Evolutionary conservation across 1,140 invertebrate species (phyloP), one percentile per base, ranked within the genome.

Genomic region (Drosophila rufa): DNA sequence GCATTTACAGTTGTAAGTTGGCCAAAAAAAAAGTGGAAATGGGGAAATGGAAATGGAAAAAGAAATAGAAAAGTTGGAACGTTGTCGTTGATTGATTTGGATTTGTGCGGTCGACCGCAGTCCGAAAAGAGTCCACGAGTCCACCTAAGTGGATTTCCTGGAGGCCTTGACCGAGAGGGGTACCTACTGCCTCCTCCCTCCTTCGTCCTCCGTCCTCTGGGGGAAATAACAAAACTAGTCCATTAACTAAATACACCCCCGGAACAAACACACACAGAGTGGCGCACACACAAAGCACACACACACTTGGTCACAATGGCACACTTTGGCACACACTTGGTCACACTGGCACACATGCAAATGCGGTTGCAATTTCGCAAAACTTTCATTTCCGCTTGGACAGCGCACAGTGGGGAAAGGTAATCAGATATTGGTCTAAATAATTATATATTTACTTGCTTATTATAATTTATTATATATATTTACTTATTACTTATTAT

Each of bases 311-410:
- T 17, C 22, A 47, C 19, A 7, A 22, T 22, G 14, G 56, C 61
- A 56, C 58, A 71, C 66, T 25, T 25, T 15, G 7, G 8, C 22
- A n/a, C 50, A 19, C 51, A 55, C 27, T 33, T 33, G 30, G 30
- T 17, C 22, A 47, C 19, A 7, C 33, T 22, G 14, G 56, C 61
- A 56, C 58, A 71, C 66, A 78, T 79, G 76, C 76, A 71, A 71
- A 79, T 79, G 66, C 43, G 66, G 66, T 61, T 79, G 76, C 70
- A 69, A 69, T 82, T 75, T 46, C 48, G 75, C 53, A 86, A 80
- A 86, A 85, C 82, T 79, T 85, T 85, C 79, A 85, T 86, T 85
- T 85, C 82, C 82, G 79, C 82, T 61, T 75, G 65, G 62, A 40
- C 58, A 27, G 11, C 17, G 27, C 11, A 77, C 69, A 64, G 71